phyloP scores from a whole-genome alignment of 1,140 invertebrate species.

The Saccostrea glomerata region DNA sequence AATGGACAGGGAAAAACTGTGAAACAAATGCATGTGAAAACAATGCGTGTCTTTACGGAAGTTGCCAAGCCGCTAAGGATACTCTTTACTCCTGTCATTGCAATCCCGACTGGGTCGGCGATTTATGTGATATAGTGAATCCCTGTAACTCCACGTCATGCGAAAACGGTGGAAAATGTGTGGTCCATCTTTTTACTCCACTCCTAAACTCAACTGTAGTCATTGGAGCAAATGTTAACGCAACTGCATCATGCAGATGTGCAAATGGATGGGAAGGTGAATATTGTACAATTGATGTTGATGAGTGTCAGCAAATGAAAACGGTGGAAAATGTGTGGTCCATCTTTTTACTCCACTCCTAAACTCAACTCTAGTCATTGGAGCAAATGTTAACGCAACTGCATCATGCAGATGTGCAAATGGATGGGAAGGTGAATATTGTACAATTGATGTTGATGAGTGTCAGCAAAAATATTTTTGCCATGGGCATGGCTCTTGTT shows the following conservation, averaged over 20 bases:
- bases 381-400: not conserved
- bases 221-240: not conserved
- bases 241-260: constrained; percentile 44
- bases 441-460: constrained; percentile 49
- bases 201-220: no score
- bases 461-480: constrained; percentile 42
- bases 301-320: constrained; percentile 49
- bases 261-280: constrained; percentile 40
- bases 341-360: no score
- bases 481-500: constrained; percentile 63
- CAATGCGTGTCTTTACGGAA: constrained; percentile 2
- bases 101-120: constrained; percentile 1
- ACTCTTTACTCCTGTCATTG: constrained; percentile 27
- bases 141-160: constrained; percentile 24
- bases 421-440: constrained; percentile 46
- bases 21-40: not conserved
- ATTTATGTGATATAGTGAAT: constrained; percentile 14
- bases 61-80: not conserved
- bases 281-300: constrained; percentile 39
- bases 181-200: not conserved
- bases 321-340: constrained; percentile 19
- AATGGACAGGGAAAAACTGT: constrained; percentile 37
- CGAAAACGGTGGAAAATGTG: constrained; percentile 27
- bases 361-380: no score
- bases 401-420: constrained; percentile 41